phyloP scores from a whole-genome alignment of 2,113 vertebrate species.

The Solea senegalensis region DNA sequence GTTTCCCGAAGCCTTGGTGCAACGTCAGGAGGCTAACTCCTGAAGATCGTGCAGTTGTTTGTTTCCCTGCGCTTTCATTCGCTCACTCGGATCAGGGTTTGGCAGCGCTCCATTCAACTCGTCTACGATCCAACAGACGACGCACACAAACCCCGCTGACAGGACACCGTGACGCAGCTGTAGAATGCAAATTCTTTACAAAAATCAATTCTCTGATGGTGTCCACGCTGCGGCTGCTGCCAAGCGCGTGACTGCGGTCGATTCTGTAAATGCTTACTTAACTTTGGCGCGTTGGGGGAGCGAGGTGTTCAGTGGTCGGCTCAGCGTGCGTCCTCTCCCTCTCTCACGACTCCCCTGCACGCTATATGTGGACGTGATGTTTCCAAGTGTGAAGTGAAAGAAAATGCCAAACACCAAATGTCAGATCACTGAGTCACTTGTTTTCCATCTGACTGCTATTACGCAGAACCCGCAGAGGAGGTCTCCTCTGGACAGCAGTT shows the following conservation, averaged over 20 bases:
- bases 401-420: constrained; percentile 79
- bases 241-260: constrained; percentile 4
- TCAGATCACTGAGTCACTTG: constrained; percentile 80
- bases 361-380: constrained; percentile 45
- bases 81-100: constrained; percentile 29
- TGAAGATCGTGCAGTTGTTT: constrained; percentile 48
- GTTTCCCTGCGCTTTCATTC: neutral
- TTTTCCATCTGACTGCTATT: constrained; percentile 80
- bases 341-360: constrained; percentile 23
- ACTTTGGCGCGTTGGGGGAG: constrained; percentile 36
- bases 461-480: constrained; percentile 69
- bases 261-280: constrained; percentile 47
- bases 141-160: constrained; percentile 1
- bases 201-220: constrained; percentile 40
- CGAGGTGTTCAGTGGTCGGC: constrained; percentile 39
- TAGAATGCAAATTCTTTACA: constrained; percentile 25
- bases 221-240: constrained; percentile 5
- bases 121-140: neutral
- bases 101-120: constrained; percentile 4
- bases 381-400: constrained; percentile 60
- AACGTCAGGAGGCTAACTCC: constrained; percentile 23
- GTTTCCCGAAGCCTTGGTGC: neutral
- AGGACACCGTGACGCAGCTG: constrained; percentile 2
- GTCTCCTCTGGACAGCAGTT: constrained; percentile 68
- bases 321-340: constrained; percentile 17